A percentile compares a stretch with the other conserved stretches of the same genome.
Evolutionary conservation across 2,797 vertebrate genomes (phyloP).

Genomic region (Merluccius polli): DNA sequence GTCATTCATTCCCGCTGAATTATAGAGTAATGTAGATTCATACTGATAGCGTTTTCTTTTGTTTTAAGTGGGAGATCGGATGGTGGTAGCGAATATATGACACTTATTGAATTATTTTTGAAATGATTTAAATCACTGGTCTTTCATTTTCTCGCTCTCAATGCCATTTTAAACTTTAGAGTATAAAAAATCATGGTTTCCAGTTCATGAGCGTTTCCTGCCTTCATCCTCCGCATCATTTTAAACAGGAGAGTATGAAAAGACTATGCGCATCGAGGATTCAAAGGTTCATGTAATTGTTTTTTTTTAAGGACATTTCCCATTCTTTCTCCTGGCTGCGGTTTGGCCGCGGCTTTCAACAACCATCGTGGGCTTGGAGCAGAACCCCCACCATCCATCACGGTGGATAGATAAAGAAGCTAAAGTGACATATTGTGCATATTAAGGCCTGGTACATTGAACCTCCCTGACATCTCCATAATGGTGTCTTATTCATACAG

Average conservation of each 20-base stretch:
- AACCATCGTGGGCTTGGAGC: conserved; percentile 27
- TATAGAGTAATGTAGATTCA: background rate
- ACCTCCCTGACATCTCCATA: conserved; percentile 18
- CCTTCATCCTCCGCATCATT: background rate
- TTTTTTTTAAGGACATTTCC: background rate
- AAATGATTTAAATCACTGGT: background rate
- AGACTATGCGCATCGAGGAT: background rate
- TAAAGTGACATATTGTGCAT: conserved; percentile 32
- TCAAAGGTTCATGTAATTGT: background rate
- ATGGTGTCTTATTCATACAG: conserved; percentile 12
- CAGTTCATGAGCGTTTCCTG: background rate
- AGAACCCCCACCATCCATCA: conserved; percentile 42
- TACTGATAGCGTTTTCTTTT: background rate
- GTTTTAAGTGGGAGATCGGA: background rate
- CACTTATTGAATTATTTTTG: background rate
- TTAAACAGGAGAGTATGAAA: background rate
- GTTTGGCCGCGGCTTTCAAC: background rate
- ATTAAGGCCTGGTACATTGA: conserved; percentile 17
- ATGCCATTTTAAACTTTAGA: background rate
- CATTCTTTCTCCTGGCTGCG: conserved; percentile 19
- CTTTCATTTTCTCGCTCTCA: no score
- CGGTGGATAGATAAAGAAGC: conserved; percentile 21
- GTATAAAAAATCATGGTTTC: background rate
- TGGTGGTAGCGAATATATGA: background rate
- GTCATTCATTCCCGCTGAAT: no score